Base-by-base conservation (phyloP, 2,113 vertebrate genomes). In the Centrocercus urophasianus region DNA sequence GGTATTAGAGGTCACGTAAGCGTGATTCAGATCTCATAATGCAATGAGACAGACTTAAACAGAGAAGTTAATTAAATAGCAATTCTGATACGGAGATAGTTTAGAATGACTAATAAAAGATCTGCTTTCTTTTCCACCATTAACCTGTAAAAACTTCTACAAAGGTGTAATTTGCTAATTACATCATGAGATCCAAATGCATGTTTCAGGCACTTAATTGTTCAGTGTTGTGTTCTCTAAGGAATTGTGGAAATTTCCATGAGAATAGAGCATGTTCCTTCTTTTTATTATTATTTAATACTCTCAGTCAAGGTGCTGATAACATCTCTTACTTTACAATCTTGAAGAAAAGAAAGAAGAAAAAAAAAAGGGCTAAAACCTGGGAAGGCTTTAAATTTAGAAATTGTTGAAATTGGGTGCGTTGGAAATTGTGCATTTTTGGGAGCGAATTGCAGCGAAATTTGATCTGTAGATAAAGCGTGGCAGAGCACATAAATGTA, bases 11-110 rank as follows among this genome's bases (percentile, higher is more conserved):
- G 94, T 88, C 63, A 93, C 32, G 40, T 8, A 69, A 69, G 14
- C n/a, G 56, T 93, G 82, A 96, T 91, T 95, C 93, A 95, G 78
- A 86, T 95, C 85, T 93, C 36, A 38, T 70, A 79, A 89, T 89
- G 70, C 94, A 89, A 93, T 65, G 42, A 93, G 93, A 95, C 28
- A 93, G 91, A 88, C 71, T 91, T 83, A 91, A 92, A 93, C 94
- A 89, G 91, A 93, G 75, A 34, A 15, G 3, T 91, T 91, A 34
- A 93, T 96, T 94, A 95, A 95, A 91, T 86, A 94, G 81, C 82
- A 93, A 91, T 95, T 95, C 82, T 0, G 14, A 88, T 89, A 91
- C 1, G 3, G 60, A 95, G 95, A 91, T 94, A 93, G 93, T 77
- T 95, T 60, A 81, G 69, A 89, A 80, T 93, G 78, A 95, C 47